Evolutionary conservation across 2,797 vertebrate genomes (phyloP), one percentile per base, ranked within the genome.

Genomic region (Petrocephalus sullivani): DNA sequence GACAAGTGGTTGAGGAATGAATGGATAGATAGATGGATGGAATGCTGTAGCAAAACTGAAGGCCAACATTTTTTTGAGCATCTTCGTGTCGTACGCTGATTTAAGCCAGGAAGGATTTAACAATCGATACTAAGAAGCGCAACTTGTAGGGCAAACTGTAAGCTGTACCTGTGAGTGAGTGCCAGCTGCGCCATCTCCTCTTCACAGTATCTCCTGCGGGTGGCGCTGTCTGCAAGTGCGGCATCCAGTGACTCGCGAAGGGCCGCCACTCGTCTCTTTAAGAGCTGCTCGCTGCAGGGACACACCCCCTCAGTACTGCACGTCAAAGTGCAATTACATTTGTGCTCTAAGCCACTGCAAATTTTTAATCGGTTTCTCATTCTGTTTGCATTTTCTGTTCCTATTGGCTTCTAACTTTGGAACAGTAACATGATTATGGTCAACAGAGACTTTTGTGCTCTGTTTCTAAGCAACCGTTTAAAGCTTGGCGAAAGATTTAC

Each of bases 121-220:
- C 57, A 12, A 67, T n/a, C 16, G 28, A 28, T 23, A 58, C 23
- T 14, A 46, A 19, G 0, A 10, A 67, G n/a, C 71, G 46, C n/a
- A 10, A 37, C 87, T 28, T 14, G 7, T 49, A 12, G 16, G 2
- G 23, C 0, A 2, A 21, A 14, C 56, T 82, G 78, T 23, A 7
- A 41, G 3, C n/a, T n/a, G 67, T 90, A 96, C 96, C 94, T 95
- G 93, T 95, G 95, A 89, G 93, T 94, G 23, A 93, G 94, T 0
- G 93, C 91, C 56, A 96, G 94, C 6, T 92, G 92, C 53, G 92
- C 91, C 1, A 92, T 93, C 88, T 96, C 94, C 57, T 96, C 95
- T 21, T 93, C 93, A 1, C 88, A 94, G 85, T 93, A 92, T 88
- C 92, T 94, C 89, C 94, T 94, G 88, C 92, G 93, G 14, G 93